These are phyloP conservation scores for Contarinia nasturtii DNA, from an alignment of 1,140 invertebrate genomes.

Conservation along the genomic window DNA sequence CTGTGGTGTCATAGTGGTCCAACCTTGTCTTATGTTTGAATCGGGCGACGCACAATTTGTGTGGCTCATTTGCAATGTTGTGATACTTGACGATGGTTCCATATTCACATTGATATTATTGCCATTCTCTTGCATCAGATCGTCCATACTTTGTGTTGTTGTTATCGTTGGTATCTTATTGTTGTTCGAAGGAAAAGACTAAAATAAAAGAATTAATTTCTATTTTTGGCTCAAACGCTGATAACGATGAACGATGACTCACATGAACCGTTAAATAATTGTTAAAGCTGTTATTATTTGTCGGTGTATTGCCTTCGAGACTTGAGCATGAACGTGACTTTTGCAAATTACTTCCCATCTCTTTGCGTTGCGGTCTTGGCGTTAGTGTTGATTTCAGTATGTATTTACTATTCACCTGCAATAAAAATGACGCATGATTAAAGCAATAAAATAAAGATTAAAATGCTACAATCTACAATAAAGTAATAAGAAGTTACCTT, in stretches of 20 bases:
- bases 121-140: conserved; percentile 22
- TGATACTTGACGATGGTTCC: conserved; percentile 16
- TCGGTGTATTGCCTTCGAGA: conserved; percentile 31
- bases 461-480: not conserved
- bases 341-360: conserved; percentile 34
- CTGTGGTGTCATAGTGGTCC: conserved; percentile 69
- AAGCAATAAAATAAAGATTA: not conserved
- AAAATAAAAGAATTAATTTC: conserved; percentile 12
- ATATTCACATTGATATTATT: not conserved
- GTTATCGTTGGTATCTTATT: conserved; percentile 31
- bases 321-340: conserved; percentile 53
- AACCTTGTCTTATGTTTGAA: conserved; percentile 26
- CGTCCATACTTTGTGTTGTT: conserved; percentile 40
- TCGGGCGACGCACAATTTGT: conserved; percentile 22
- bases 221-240: too few species aligned
- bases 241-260: conserved; percentile 17
- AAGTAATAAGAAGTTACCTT: conserved; percentile 23
- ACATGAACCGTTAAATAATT: conserved; percentile 59
- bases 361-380: conserved; percentile 46
- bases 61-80: conserved; percentile 19
- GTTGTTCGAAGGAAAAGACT: conserved; percentile 41
- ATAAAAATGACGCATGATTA: not conserved
- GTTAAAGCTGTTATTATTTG: conserved; percentile 22
- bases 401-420: conserved; percentile 52
- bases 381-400: conserved; percentile 66